phyloP scores from a whole-genome alignment of 2,113 vertebrate genomes.

The Crotalus viridis region DNA sequence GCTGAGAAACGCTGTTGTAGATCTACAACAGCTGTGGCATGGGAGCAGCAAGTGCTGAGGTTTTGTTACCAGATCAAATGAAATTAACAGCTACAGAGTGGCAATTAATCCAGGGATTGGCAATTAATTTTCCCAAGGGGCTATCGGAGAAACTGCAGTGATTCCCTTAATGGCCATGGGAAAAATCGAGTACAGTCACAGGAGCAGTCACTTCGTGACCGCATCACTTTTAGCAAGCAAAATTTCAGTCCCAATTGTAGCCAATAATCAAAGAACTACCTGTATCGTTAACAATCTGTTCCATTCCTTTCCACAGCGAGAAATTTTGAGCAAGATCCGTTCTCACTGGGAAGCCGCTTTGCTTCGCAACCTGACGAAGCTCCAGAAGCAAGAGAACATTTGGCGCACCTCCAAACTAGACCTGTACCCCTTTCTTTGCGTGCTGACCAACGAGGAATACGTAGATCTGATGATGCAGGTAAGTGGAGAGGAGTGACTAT shows the following conservation, averaged over 20 bases:
- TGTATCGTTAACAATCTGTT: too few relatives aligned
- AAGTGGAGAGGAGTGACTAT: background rate
- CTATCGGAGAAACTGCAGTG: background rate
- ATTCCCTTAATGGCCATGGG: background rate
- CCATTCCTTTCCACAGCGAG: conserved; percentile 66
- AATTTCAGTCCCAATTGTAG: background rate
- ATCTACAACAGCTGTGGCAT: too few relatives aligned
- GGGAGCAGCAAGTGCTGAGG: background rate
- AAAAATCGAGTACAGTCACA: background rate
- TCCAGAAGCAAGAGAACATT: conserved; percentile 66
- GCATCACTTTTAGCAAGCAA: background rate
- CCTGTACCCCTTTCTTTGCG: conserved; percentile 84
- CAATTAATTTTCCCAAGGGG: background rate
- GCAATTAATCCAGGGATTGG: background rate
- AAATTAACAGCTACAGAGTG: background rate
- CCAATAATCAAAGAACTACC: background rate
- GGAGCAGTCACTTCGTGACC: background rate
- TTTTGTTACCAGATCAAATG: background rate
- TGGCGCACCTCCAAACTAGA: conserved; percentile 1
- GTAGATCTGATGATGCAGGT: conserved; percentile 88
- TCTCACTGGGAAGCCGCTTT: conserved; percentile 73
- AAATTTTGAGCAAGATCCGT: conserved; percentile 71
- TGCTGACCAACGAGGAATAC: conserved; percentile 81
- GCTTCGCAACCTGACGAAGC: conserved; percentile 70
- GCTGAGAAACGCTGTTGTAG: background rate